phyloP scores from a whole-genome alignment of 2,797 vertebrate genomes.

The Leptatherina wallacei region DNA sequence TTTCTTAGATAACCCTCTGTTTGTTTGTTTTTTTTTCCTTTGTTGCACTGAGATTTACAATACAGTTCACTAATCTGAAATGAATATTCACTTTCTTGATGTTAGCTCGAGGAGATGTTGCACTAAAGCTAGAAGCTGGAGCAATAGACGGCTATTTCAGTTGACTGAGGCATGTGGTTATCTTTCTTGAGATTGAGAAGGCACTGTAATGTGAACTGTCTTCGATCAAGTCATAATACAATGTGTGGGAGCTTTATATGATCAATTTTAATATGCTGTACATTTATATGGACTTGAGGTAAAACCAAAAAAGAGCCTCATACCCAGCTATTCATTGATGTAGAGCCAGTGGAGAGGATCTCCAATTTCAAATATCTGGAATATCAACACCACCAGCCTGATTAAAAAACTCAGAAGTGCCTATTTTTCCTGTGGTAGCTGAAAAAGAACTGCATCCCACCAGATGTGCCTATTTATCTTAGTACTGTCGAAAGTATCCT shows the following conservation, averaged over 20 bases:
- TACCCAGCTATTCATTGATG: background rate
- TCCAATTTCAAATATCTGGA: background rate
- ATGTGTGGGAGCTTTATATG: background rate
- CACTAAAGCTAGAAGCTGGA: background rate
- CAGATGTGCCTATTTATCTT: no score
- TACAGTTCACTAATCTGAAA: background rate
- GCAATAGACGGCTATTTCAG: background rate
- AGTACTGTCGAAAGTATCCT: no score
- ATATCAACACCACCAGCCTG: background rate
- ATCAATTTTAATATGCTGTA: background rate
- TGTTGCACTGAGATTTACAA: background rate
- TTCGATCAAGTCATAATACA: background rate
- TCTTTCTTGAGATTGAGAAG: no score
- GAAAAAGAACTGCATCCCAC: background rate
- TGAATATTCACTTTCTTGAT: background rate
- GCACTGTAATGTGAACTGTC: background rate
- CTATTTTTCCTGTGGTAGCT: background rate
- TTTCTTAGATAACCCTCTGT: background rate
- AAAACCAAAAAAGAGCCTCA: no score
- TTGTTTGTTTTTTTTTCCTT: background rate
- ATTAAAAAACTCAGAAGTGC: background rate
- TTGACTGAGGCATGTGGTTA: no score
- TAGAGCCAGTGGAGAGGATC: background rate
- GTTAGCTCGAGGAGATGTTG: background rate
- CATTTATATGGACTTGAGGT: background rate